phyloP scores from a whole-genome alignment of 2,888 invertebrate genomes.

The Bursaphelenchus okinawaensis region DNA sequence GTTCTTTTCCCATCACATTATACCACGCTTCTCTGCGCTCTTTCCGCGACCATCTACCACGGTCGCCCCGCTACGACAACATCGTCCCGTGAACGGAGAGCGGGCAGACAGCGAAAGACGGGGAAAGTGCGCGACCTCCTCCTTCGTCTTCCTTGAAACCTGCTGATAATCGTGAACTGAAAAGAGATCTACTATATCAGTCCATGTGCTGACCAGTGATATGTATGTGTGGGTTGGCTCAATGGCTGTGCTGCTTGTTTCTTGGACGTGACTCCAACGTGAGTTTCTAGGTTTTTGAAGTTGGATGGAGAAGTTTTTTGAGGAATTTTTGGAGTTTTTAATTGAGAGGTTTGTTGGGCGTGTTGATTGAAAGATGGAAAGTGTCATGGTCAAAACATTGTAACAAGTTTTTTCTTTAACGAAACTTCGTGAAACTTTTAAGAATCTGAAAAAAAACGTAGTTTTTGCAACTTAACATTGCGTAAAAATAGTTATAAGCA shows the following conservation, averaged over 20 bases:
- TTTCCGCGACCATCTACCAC: no score
- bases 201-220: neutral
- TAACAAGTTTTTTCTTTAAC: no score
- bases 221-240: conserved; percentile 5
- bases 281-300: no score
- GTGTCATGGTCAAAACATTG: no score
- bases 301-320: no score
- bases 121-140: neutral
- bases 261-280: neutral
- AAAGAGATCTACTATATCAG: neutral
- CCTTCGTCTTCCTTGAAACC: neutral
- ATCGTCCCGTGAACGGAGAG: neutral
- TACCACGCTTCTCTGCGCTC: neutral
- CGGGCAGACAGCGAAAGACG: neutral
- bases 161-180: neutral
- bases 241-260: conserved; percentile 5
- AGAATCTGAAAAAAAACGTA: no score
- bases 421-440: no score
- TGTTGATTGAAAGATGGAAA: no score
- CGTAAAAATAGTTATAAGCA: no score
- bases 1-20: neutral
- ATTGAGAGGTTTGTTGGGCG: no score
- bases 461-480: no score
- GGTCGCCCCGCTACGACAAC: neutral
- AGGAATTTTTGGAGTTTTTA: no score